Percentiles rank a stretch among this genome's conserved stretches.
These are phyloP conservation scores for Aplocera efformata DNA, from an alignment of 2,888 invertebrate species.

Conservation along the genomic window DNA sequence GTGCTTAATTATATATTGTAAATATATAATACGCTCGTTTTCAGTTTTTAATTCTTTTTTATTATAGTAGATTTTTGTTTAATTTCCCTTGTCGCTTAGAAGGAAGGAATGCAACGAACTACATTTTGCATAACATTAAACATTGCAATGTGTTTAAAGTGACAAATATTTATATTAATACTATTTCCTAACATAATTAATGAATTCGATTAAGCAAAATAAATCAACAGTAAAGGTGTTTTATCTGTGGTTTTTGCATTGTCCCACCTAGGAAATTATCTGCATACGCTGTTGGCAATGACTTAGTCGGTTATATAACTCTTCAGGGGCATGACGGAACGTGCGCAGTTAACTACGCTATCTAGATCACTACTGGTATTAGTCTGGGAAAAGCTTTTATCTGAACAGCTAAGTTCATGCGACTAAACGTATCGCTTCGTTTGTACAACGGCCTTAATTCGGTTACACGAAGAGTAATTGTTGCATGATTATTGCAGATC, in stretches of 20 bases:
- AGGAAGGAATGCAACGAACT: too few species aligned
- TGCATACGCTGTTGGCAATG: slow-evolving; percentile 19
- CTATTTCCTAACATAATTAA: too few species aligned
- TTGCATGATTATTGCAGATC: slow-evolving; percentile 48
- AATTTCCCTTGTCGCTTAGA: too few species aligned
- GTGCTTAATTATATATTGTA: too few species aligned
- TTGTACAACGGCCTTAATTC: slow-evolving; percentile 37
- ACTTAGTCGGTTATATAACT: slow-evolving; percentile 22
- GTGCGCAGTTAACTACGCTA: slow-evolving; percentile 32
- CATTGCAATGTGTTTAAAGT: too few species aligned
- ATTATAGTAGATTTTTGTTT: too few species aligned
- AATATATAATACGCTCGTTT: too few species aligned
- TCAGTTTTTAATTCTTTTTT: too few species aligned
- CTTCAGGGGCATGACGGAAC: slow-evolving; percentile 25
- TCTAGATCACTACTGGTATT: slow-evolving; percentile 29
- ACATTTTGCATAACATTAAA: too few species aligned
- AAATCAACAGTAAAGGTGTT: background rate
- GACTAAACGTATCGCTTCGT: slow-evolving; percentile 47
- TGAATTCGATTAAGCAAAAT: too few species aligned
- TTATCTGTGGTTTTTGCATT: slow-evolving; percentile 12
- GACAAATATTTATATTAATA: too few species aligned
- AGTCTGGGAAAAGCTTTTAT: slow-evolving; percentile 22
- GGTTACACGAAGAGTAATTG: slow-evolving; percentile 54
- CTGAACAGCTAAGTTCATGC: slow-evolving; percentile 31
- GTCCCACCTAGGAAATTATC: slow-evolving; percentile 16